phyloP scores from a whole-genome alignment of 2,888 invertebrate genomes.

The Hydriomena furcata region DNA sequence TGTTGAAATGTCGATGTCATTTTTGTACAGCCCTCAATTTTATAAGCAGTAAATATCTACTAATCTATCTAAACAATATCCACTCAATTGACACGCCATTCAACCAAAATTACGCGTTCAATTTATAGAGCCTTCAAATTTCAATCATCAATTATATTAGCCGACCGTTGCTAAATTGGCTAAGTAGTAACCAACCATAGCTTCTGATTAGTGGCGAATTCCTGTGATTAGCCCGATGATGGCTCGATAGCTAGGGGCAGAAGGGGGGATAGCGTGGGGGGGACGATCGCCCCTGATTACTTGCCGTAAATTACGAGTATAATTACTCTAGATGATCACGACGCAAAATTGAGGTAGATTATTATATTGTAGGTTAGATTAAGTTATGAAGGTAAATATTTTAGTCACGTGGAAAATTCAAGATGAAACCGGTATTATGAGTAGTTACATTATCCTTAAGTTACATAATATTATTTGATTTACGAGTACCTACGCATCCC shows the following conservation, averaged over 20 bases:
- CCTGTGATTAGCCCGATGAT: constrained; percentile 24
- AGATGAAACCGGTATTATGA: too few species aligned
- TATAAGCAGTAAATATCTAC: too few species aligned
- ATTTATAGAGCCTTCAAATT: constrained; percentile 12
- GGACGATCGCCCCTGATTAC: constrained; percentile 9
- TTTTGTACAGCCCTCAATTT: too few species aligned
- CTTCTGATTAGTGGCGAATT: constrained; percentile 25
- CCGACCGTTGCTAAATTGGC: constrained; percentile 17
- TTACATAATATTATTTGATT: too few species aligned
- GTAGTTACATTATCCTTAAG: too few species aligned
- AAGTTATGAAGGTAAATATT: too few species aligned
- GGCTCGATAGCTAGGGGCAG: background rate
- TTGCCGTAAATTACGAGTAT: constrained; percentile 13
- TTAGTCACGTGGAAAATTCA: too few species aligned
- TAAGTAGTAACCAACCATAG: constrained; percentile 20
- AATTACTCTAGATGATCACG: constrained; percentile 12
- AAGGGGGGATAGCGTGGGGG: background rate
- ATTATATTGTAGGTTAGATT: background rate
- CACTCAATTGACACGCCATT: too few species aligned
- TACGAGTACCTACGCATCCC: too few species aligned
- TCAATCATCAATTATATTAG: constrained; percentile 14
- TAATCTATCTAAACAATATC: too few species aligned
- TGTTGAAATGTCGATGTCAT: too few species aligned
- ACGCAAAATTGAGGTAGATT: constrained; percentile 14
- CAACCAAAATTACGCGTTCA: too few species aligned